Conservation (phyloP, 2,797 vertebrate species). For the Dendrocincla fuliginosa region DNA sequence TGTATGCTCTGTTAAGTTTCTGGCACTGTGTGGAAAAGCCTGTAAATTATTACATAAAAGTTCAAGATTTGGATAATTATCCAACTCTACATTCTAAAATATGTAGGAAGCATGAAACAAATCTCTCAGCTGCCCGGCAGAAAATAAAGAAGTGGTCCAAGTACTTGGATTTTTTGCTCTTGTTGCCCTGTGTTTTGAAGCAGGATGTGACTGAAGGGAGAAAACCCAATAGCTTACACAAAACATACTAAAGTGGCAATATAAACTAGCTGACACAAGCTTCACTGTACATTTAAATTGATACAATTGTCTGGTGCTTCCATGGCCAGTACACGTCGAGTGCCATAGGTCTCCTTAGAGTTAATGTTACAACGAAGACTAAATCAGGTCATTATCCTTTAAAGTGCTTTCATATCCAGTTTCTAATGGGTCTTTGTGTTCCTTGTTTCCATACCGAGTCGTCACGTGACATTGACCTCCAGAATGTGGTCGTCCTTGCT, state of each 20-base stretch:
- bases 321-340: conserved; percentile 40
- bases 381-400: conserved; percentile 53
- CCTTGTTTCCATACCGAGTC: background rate
- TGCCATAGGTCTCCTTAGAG: conserved; percentile 45
- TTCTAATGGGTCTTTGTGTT: background rate
- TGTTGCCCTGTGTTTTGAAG: background rate
- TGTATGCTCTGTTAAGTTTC: conserved; percentile 19
- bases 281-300: conserved; percentile 64
- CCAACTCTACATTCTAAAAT: conserved; percentile 33
- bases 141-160: background rate
- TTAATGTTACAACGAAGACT: conserved; percentile 43
- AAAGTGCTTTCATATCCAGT: conserved; percentile 62
- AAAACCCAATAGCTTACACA: conserved; percentile 29
- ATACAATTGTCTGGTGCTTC: conserved; percentile 67
- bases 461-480: conserved; percentile 96
- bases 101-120: conserved; percentile 7
- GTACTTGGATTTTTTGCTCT: background rate
- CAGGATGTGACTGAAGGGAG: conserved; percentile 25
- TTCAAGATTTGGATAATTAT: conserved; percentile 15
- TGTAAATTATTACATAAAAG: conserved; percentile 35
- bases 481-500: conserved; percentile 92
- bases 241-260: conserved; percentile 57
- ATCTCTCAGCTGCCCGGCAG: conserved; percentile 23
- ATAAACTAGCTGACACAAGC: conserved; percentile 66
- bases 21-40: conserved; percentile 48